phyloP scores from a whole-genome alignment of 2,113 vertebrate genomes.

The Phycodurus eques region DNA sequence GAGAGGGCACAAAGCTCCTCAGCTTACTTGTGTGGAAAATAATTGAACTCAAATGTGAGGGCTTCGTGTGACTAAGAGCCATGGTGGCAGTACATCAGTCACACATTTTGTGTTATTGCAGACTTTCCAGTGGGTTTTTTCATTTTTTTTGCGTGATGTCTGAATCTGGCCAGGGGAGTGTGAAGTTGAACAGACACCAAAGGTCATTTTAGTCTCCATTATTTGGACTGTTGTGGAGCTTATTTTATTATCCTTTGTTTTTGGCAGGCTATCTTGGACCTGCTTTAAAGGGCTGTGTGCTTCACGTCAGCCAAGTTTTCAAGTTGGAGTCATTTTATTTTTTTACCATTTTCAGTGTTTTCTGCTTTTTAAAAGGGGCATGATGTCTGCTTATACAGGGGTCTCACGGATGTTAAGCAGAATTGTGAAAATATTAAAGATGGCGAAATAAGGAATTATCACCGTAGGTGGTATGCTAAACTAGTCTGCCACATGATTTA shows the following conservation, averaged over 20 bases:
- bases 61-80: constrained; percentile 28
- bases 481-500: background rate
- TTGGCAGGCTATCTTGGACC: background rate
- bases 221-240: constrained; percentile 31
- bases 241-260: constrained; percentile 37
- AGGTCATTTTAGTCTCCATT: constrained; percentile 42
- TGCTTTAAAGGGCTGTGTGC: constrained; percentile 9
- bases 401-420: background rate
- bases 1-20: constrained; percentile 38
- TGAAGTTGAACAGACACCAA: constrained; percentile 38
- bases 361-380: background rate
- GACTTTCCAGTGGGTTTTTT: constrained; percentile 25
- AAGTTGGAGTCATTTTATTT: background rate
- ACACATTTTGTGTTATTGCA: constrained; percentile 52
- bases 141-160: constrained; percentile 33
- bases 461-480: background rate
- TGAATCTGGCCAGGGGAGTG: constrained; percentile 32
- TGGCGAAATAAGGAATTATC: background rate
- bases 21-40: constrained; percentile 60
- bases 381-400: background rate
- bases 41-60: constrained; percentile 30
- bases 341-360: background rate
- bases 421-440: background rate
- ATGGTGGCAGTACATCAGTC: constrained; percentile 52
- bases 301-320: constrained; percentile 19